These are phyloP conservation scores for Holothuria scabra DNA, from an alignment of 53 echinoderm and acorn worm species.

Conservation along the genomic window DNA sequence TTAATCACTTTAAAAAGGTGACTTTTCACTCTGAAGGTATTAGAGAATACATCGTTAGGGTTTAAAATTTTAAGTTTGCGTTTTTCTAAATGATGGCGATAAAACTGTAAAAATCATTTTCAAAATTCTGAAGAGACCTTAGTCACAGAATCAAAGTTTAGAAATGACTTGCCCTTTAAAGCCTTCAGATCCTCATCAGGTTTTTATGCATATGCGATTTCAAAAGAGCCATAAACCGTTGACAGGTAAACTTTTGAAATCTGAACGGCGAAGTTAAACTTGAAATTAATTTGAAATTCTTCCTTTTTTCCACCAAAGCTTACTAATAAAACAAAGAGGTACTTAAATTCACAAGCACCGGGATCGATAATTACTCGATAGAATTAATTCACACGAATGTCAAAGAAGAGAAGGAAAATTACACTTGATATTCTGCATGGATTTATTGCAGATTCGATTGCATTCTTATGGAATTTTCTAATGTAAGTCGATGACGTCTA, in stretches of 20 bases:
- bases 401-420: slow-evolving; percentile 18
- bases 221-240: not conserved
- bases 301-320: slow-evolving; percentile 22
- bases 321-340: not conserved
- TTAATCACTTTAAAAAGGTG: no score
- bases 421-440: slow-evolving; percentile 31
- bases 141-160: no score
- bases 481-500: slow-evolving; percentile 18
- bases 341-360: not conserved
- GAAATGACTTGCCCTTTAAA: no score
- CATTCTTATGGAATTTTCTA: slow-evolving; percentile 6
- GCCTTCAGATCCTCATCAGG: no score
- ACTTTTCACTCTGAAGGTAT: no score
- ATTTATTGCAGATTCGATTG: slow-evolving; percentile 36
- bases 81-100: no score
- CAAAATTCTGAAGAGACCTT: no score
- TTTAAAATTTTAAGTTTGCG: no score
- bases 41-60: no score
- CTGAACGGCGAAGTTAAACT: slow-evolving; percentile 23
- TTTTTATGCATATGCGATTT: no score
- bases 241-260: slow-evolving; percentile 33
- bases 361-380: slow-evolving; percentile 36
- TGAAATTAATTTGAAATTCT: slow-evolving; percentile 40
- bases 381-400: slow-evolving; percentile 34
- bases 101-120: no score